Percentiles rank a stretch among this genome's conserved stretches.
These are phyloP conservation scores for Melitaea athalia DNA, from an alignment of 2,888 invertebrate species.

Conservation along the genomic window DNA sequence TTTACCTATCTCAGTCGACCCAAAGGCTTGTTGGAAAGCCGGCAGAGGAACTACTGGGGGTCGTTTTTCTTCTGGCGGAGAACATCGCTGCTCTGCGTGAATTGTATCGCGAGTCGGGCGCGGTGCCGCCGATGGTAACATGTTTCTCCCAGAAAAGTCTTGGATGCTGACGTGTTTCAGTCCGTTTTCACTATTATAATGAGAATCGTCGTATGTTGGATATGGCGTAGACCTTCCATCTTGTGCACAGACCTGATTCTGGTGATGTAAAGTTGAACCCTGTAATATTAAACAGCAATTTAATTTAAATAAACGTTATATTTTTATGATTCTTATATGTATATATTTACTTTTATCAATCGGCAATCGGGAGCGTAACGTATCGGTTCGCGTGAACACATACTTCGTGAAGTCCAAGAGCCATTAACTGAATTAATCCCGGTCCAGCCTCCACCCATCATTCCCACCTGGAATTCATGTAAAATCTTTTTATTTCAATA, in stretches of 20 bases:
- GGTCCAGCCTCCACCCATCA: conserved; percentile 62
- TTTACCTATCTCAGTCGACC: conserved; percentile 92
- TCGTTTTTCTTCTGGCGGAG: conserved; percentile 65
- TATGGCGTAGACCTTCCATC: conserved; percentile 70
- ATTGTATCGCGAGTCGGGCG: conserved; percentile 53
- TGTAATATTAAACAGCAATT: conserved; percentile 48
- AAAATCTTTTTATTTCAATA: neutral
- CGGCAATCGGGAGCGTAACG: conserved; percentile 68
- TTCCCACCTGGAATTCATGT: conserved; percentile 59
- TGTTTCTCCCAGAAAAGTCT: conserved; percentile 51
- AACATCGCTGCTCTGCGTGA: conserved; percentile 52
- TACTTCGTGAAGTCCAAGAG: conserved; percentile 60
- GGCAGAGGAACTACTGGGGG: conserved; percentile 85
- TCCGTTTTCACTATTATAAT: conserved; percentile 55
- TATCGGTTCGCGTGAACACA: conserved; percentile 67
- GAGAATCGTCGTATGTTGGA: conserved; percentile 63
- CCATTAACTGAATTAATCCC: conserved; percentile 55
- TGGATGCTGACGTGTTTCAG: conserved; percentile 51
- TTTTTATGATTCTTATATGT: neutral
- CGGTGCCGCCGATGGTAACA: conserved; percentile 47
- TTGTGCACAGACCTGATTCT: conserved; percentile 60
- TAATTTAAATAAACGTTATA: neutral
- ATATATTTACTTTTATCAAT: conserved; percentile 61
- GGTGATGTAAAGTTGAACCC: conserved; percentile 57
- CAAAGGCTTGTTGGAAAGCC: conserved; percentile 93